Evolutionary conservation across 2,113 vertebrate species (phyloP).

Genomic region (Lepidothrix coronata): DNA sequence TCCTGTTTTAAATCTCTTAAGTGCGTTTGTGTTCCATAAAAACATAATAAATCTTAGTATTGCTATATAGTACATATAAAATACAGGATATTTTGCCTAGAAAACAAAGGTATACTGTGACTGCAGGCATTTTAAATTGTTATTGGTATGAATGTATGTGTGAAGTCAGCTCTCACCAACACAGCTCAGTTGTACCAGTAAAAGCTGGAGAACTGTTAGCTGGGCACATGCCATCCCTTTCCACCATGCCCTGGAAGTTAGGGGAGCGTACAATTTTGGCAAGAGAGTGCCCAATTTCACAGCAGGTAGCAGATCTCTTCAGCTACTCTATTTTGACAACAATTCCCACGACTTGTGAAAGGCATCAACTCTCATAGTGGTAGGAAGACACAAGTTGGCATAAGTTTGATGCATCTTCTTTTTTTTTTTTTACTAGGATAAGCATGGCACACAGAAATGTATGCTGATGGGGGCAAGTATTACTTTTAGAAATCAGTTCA

Average conservation of each 20-base stretch:
- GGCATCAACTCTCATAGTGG: not conserved
- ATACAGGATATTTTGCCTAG: not conserved
- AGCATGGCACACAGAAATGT: not conserved
- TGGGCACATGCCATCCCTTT: not conserved
- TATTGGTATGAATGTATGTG: rapidly evolving
- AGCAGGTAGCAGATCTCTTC: not conserved
- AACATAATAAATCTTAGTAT: not conserved
- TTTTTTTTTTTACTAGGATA: not conserved
- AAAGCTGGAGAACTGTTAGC: not conserved
- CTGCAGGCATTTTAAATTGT: not conserved
- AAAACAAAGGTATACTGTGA: not conserved
- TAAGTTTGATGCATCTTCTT: not conserved
- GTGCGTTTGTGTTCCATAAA: not conserved
- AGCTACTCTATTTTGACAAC: not conserved
- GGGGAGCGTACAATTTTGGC: not conserved
- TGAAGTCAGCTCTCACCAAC: not conserved
- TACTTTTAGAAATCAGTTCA: not conserved
- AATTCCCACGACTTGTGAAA: not conserved
- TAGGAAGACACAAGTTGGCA: not conserved
- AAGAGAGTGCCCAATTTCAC: not conserved
- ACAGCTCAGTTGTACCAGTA: not conserved
- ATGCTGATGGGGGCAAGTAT: not conserved
- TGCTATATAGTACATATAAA: not conserved
- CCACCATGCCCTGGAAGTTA: not conserved
- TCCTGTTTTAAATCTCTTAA: not conserved